Evolutionary conservation across 2,888 invertebrate genomes (phyloP), one percentile per base, ranked within the genome.

Genomic region (Eupithecia inturbata): DNA sequence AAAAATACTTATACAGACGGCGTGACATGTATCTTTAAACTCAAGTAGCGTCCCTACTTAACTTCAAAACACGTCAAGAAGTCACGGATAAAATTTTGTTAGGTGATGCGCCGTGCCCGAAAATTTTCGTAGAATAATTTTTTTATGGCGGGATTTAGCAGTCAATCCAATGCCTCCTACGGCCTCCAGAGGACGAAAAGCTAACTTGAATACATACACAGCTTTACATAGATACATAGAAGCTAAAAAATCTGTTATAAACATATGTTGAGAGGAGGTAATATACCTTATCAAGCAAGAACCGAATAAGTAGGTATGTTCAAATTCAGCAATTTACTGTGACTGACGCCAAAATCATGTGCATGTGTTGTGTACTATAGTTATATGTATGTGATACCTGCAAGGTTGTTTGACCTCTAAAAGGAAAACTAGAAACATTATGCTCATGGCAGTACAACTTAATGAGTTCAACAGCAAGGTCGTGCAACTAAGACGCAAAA

Each of bases 381-480:
- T 41, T 41, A 41, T 0, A n/a, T 0, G 9, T 49, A 22, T 22
- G 4, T 22, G 60, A 16, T 60, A 28, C 26, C 60, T 28, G 63
- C 31, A 62, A 31, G 62, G 62, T 62, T 19, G 19, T 62, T 62
- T 53, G 10, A 22, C 53, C 53, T 53, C 22, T 53, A 53, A 53
- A 53, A 53, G 53, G 53, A 53, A 53, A 53, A 53, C 53, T 22
- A 53, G 53, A 53, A 60, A 60, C 14, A 60, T 28, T 28, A 60
- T 60, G 60, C 28, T 28, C 60, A 28, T 60, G 28, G 60, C 16
- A 60, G 60, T 28, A 63, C 19, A 33, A 63, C 9, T 63, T 63
- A 33, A 63, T 63, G 19, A 31, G 63, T 63, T 63, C n/a, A 63
- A 31, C 63, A 63, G 16, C 31, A 63, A 63, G 63, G 63, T 63